Conservation (phyloP, 2,888 invertebrate genomes). For the Orthonychiurus folsomi region DNA sequence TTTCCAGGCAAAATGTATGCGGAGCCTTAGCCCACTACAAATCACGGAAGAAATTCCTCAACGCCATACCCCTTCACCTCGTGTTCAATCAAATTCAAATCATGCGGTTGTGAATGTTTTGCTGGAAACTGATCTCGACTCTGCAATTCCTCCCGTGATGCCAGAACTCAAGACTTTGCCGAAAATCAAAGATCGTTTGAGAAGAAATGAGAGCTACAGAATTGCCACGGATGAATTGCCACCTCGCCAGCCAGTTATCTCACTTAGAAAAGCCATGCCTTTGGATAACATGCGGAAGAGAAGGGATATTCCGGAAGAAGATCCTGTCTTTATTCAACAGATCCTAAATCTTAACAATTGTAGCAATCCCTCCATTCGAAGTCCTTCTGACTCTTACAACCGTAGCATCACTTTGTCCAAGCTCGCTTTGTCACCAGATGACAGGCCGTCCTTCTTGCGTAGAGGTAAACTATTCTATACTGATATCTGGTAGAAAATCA, state of each 20-base stretch:
- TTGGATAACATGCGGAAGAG: constrained; percentile 20
- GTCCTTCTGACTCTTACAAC: constrained; percentile 18
- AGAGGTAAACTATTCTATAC: constrained; percentile 40
- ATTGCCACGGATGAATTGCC: constrained; percentile 37
- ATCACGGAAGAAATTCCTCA: not conserved
- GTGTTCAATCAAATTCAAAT: not conserved
- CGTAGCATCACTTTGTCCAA: constrained; percentile 33
- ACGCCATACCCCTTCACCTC: not conserved
- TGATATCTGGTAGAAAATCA: constrained; percentile 38
- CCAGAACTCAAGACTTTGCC: constrained; percentile 38
- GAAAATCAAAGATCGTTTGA: constrained; percentile 40
- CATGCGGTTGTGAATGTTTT: constrained; percentile 18
- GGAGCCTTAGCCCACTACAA: constrained; percentile 6
- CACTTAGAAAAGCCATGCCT: constrained; percentile 12
- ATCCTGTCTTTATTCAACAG: constrained; percentile 38
- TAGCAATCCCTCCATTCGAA: constrained; percentile 16
- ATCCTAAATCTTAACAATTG: constrained; percentile 36
- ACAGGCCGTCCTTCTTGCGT: constrained; percentile 39
- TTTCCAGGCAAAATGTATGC: constrained; percentile 18
- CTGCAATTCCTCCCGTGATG: constrained; percentile 39
- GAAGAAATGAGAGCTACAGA: constrained; percentile 40
- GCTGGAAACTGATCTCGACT: constrained; percentile 40
- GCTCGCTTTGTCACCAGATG: constrained; percentile 39
- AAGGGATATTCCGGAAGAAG: constrained; percentile 40
- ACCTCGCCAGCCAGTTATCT: constrained; percentile 8